Base-by-base conservation (phyloP, 2,113 vertebrate species). In the Periophthalmodon schlosseri region DNA sequence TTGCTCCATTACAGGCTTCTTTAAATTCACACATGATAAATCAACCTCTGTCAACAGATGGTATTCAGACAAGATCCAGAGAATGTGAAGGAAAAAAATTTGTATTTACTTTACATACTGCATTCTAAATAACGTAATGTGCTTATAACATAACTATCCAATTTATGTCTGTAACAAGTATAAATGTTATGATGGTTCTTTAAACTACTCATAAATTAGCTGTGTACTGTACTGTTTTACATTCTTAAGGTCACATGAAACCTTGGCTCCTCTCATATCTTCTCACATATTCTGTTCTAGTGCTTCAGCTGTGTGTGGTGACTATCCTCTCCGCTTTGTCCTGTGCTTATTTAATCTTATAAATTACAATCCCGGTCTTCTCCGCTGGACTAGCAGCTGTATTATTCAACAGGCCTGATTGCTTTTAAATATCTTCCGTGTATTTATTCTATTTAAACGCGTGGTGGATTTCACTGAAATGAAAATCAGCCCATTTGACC, bases 321-420 rank as follows among this genome's bases (percentile, higher is more conserved):
- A 88, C 85, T 83, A 73, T 86, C 74, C 83, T 83, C 90, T 20
- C 88, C 88, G 84, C 90, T 91, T 87, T 88, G 88, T 87, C 1
- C 20, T 90, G 28, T 82, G 8, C 93, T 94, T 93, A 94, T 93
- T 93, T 93, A 92, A 91, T 93, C 85, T 88, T 89, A 93, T 89
- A 92, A 94, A 93, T 91, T 86, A 86, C 82, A 72, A 78, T 50
- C 14, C 49, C 44, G 47, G 2, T 69, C 61, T 75, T 63, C 70
- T 78, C 20, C 63, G 28, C 58, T 60, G 18, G 68, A 69, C 69
- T 80, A 69, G 63, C 78, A 46, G 78, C 57, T 28, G 74, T 81
- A 83, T 85, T 89, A 94, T 95, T 94, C 92, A 95, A 84, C 84
- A 90, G 83, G 82, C 79, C 83, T 93, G 90, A 95, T 95, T 94